These are phyloP conservation scores for Cyclophora punctaria DNA, from an alignment of 2,888 invertebrate species.

Conservation along the genomic window DNA sequence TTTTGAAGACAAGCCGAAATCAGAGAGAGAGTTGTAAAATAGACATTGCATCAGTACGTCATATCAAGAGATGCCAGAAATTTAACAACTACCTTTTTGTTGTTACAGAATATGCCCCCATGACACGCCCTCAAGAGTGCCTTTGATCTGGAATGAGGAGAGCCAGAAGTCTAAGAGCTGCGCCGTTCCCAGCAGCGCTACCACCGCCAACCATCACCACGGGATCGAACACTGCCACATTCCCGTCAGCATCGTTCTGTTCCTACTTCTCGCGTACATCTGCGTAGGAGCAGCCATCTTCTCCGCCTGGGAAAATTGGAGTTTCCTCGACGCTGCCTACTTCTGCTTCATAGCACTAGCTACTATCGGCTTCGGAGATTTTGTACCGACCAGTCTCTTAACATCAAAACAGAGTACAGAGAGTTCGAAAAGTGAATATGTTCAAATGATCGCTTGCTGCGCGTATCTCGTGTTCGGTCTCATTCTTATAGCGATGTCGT, in stretches of 20 bases:
- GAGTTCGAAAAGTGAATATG: conserved; percentile 71
- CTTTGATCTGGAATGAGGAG: conserved; percentile 79
- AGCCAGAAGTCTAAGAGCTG: conserved; percentile 52
- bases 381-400: conserved; percentile 77
- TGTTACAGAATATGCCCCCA: conserved; percentile 72
- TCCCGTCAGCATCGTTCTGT: conserved; percentile 73
- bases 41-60: too few relatives aligned
- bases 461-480: conserved; percentile 86
- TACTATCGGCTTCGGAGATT: conserved; percentile 88
- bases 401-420: conserved; percentile 60
- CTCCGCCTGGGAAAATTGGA: conserved; percentile 87
- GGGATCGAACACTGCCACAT: conserved; percentile 61
- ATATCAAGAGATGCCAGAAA: too few relatives aligned
- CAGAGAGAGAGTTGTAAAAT: too few relatives aligned
- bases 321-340: conserved; percentile 86
- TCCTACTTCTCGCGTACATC: conserved; percentile 82
- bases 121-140: conserved; percentile 85
- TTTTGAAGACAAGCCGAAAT: too few relatives aligned
- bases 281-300: conserved; percentile 85
- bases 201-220: conserved; percentile 45
- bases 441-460: conserved; percentile 86
- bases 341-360: conserved; percentile 90
- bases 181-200: conserved; percentile 52
- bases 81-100: not conserved
- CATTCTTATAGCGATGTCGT: conserved; percentile 88